Percentiles rank a stretch among this genome's conserved stretches.
Evolutionary conservation across 2,888 invertebrate genomes (phyloP).

Genomic region (Formica aserva): DNA sequence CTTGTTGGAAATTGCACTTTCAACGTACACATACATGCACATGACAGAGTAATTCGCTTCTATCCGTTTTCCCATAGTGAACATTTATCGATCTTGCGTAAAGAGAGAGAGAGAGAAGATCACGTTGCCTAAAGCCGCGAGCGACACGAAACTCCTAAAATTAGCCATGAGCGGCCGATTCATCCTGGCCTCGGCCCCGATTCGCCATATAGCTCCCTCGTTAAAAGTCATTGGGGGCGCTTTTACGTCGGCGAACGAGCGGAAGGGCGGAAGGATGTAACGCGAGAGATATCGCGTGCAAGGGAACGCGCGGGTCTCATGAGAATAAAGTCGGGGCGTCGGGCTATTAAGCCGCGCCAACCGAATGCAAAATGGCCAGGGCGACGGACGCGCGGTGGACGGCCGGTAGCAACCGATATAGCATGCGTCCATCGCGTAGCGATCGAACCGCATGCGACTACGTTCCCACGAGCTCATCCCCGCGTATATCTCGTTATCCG

Average conservation of each 20-base stretch:
- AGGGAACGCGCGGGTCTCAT: constrained; percentile 38
- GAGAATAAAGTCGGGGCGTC: constrained; percentile 47
- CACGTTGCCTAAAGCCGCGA: constrained; percentile 11
- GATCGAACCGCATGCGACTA: constrained; percentile 51
- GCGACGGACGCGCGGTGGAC: constrained; percentile 25
- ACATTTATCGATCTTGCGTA: constrained; percentile 27
- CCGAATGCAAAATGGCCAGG: constrained; percentile 44
- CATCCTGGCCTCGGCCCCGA: constrained; percentile 30
- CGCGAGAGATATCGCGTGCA: constrained; percentile 48
- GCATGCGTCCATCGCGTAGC: constrained; percentile 37
- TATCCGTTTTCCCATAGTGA: not conserved
- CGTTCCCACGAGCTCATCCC: constrained; percentile 48
- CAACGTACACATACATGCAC: not conserved
- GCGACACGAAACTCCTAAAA: constrained; percentile 34
- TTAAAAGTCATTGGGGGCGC: constrained; percentile 54
- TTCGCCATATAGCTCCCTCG: constrained; percentile 40
- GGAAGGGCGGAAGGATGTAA: not conserved
- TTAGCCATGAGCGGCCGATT: constrained; percentile 40
- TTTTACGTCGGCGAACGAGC: constrained; percentile 23
- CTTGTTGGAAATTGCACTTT: not conserved
- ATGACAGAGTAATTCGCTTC: not conserved
- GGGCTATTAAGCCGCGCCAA: constrained; percentile 27
- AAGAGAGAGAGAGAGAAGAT: constrained; percentile 1
- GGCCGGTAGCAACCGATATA: constrained; percentile 17
- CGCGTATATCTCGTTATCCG: constrained; percentile 28